phyloP scores from a whole-genome alignment of 2,113 vertebrate species.

The Psilopsiagon aurifrons region DNA sequence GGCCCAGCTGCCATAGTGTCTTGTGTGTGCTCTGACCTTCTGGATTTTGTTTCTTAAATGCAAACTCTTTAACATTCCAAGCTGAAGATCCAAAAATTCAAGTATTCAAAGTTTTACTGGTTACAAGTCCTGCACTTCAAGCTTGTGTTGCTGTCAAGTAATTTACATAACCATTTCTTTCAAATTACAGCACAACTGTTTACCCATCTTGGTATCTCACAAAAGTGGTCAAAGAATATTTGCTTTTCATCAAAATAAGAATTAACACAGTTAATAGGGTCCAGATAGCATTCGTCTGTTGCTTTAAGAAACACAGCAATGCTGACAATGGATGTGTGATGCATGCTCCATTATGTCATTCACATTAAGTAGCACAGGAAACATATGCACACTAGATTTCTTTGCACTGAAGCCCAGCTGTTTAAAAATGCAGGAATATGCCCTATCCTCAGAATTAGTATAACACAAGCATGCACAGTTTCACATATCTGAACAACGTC shows the following conservation, averaged over 20 bases:
- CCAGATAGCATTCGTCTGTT: background rate
- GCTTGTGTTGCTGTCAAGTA: background rate
- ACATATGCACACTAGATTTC: background rate
- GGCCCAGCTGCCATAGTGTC: background rate
- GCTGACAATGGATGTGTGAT: background rate
- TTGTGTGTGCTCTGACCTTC: background rate
- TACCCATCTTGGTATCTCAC: background rate
- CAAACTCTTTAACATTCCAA: background rate
- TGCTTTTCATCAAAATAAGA: background rate
- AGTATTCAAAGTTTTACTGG: background rate
- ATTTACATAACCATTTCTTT: background rate
- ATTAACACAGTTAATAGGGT: background rate
- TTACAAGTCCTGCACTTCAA: conserved; percentile 17
- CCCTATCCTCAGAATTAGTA: background rate
- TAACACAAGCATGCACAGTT: conserved; percentile 34
- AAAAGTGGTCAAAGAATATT: background rate
- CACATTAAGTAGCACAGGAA: conserved; percentile 38
- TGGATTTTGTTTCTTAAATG: background rate
- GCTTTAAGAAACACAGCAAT: background rate
- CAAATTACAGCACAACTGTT: background rate
- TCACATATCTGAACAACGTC: conserved; percentile 21
- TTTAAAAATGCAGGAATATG: conserved; percentile 37
- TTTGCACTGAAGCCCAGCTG: conserved; percentile 31
- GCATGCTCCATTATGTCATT: conserved; percentile 1
- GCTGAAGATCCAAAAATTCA: background rate